Percentiles rank a stretch among this genome's conserved stretches.
Evolutionary conservation across 2,888 invertebrate genomes (phyloP).

Genomic region (Oligia strigilis): DNA sequence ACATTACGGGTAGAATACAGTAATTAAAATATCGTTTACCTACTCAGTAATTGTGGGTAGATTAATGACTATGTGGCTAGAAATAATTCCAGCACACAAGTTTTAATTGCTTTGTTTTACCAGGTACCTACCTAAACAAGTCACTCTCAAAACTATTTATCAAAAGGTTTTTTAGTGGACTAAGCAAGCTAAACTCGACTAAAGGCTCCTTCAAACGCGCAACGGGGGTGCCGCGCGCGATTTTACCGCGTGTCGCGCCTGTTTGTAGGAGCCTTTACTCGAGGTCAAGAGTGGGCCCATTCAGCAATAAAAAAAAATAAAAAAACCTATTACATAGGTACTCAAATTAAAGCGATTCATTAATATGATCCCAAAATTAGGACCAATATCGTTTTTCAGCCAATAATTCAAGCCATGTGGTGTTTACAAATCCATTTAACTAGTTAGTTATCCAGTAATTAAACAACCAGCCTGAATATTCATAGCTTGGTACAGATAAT

Average conservation of each 20-base stretch:
- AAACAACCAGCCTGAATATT: constrained; percentile 28
- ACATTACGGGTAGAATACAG: background rate
- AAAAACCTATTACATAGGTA: background rate
- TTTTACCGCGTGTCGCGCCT: no score
- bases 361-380: background rate
- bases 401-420: background rate
- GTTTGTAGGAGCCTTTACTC: background rate
- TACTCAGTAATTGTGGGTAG: background rate
- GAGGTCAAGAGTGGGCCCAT: no score
- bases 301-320: no score
- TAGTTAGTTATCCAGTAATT: background rate
- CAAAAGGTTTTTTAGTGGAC: background rate
- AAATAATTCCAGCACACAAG: background rate
- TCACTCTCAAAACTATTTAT: background rate
- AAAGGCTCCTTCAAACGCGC: no score
- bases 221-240: no score
- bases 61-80: background rate
- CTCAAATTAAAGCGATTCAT: background rate
- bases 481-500: constrained; percentile 30
- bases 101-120: background rate
- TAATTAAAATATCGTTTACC: constrained; percentile 4
- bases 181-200: background rate
- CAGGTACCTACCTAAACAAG: background rate
- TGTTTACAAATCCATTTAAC: background rate
- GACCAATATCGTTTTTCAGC: background rate